phyloP scores from a whole-genome alignment of 2,888 invertebrate genomes.

The Caenorhabditis macrosperma region DNA sequence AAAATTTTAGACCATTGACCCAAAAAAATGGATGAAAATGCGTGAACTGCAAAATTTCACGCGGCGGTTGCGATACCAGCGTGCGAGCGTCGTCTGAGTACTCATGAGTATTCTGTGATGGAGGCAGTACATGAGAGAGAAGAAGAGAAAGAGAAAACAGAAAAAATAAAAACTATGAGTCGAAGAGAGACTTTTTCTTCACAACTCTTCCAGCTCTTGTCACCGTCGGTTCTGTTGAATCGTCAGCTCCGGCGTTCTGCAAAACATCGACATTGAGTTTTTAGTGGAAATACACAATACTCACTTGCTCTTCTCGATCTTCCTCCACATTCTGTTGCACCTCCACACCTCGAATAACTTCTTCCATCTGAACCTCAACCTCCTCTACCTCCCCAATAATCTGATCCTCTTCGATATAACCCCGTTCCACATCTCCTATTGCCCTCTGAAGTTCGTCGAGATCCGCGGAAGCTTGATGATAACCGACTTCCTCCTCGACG shows the following conservation, averaged over 20 bases:
- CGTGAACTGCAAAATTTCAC: too few relatives aligned
- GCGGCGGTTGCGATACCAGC: too few relatives aligned
- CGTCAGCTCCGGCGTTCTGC: constrained; percentile 10
- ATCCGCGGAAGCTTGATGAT: not conserved
- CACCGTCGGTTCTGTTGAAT: constrained; percentile 28
- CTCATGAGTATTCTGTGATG: too few relatives aligned
- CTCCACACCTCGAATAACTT: constrained; percentile 14
- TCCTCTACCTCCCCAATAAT: constrained; percentile 11
- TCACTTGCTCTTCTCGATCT: too few relatives aligned
- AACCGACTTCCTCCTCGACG: constrained; percentile 35
- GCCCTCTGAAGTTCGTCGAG: constrained; percentile 5
- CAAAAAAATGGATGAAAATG: too few relatives aligned
- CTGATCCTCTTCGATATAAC: constrained; percentile 17
- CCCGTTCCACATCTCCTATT: constrained; percentile 9
- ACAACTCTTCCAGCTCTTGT: constrained; percentile 44
- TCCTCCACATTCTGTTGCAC: not conserved
- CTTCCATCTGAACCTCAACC: not conserved
- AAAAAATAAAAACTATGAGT: constrained; percentile 18
- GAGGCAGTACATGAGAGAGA: not conserved
- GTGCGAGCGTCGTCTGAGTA: too few relatives aligned
- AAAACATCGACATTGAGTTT: too few relatives aligned
- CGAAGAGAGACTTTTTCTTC: constrained; percentile 36
- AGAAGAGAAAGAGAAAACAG: not conserved
- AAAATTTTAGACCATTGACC: too few relatives aligned
- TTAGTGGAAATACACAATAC: too few relatives aligned